These are phyloP conservation scores for Dromococcyx pavoninus DNA, from an alignment of 2,797 vertebrate species.

Conservation along the genomic window DNA sequence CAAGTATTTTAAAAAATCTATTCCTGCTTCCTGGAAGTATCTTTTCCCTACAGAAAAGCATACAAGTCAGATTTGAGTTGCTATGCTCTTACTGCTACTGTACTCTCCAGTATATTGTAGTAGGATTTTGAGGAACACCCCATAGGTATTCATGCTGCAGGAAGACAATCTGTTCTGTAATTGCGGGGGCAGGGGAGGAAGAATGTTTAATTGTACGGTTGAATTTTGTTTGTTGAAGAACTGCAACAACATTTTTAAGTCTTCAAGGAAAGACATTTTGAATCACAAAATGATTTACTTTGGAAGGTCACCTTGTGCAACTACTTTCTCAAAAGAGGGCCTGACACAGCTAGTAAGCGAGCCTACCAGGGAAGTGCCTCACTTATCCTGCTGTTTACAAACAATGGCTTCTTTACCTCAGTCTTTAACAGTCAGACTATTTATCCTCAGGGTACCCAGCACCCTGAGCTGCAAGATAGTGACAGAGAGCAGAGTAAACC, in stretches of 20 bases:
- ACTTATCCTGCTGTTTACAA: too few species aligned
- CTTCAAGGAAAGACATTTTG: neutral
- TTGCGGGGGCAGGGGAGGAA: too few species aligned
- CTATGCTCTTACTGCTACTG: neutral
- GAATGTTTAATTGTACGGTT: neutral
- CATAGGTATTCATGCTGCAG: neutral
- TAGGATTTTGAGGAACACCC: neutral
- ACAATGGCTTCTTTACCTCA: too few species aligned
- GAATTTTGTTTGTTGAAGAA: neutral
- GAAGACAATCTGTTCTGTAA: neutral
- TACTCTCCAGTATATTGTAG: neutral
- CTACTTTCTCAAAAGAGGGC: neutral
- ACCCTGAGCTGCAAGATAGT: too few species aligned
- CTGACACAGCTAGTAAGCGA: too few species aligned
- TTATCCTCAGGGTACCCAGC: too few species aligned
- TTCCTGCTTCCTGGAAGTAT: neutral
- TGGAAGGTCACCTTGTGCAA: neutral
- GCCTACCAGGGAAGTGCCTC: too few species aligned
- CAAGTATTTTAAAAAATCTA: neutral
- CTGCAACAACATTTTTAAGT: neutral
- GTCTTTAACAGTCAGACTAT: too few species aligned
- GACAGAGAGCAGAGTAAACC: too few species aligned
- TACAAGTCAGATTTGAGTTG: neutral
- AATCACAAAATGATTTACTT: neutral
- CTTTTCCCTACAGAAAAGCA: neutral